Conservation (phyloP, 2,888 invertebrate genomes). For the Eupithecia tripunctaria region DNA sequence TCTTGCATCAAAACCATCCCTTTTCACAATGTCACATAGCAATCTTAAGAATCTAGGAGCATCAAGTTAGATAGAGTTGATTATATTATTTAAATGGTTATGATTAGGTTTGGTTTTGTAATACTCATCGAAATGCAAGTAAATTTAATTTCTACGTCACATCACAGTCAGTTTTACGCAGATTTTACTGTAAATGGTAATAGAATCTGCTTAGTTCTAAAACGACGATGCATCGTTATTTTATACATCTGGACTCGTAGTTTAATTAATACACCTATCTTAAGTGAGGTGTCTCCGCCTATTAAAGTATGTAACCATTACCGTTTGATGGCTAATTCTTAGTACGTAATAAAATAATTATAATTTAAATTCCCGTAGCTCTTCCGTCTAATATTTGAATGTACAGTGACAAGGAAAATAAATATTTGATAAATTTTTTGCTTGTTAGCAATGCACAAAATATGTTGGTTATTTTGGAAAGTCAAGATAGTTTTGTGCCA, state of each 20-base stretch:
- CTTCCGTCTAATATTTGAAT: constrained; percentile 52
- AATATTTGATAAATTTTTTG: constrained; percentile 40
- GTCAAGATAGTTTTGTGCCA: constrained; percentile 51
- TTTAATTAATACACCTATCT: constrained; percentile 80
- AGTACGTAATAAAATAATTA: constrained; percentile 77
- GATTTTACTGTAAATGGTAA: constrained; percentile 58
- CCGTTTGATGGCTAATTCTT: constrained; percentile 79
- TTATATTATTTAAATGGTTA: constrained; percentile 47
- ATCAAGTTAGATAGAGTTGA: constrained; percentile 45
- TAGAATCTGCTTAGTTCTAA: constrained; percentile 76
- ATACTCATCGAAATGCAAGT: constrained; percentile 72
- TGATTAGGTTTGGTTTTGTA: constrained; percentile 58
- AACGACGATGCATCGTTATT: constrained; percentile 79
- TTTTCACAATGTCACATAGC: background rate
- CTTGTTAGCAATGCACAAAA: constrained; percentile 44
- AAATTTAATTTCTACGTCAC: constrained; percentile 63
- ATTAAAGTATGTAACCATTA: constrained; percentile 82
- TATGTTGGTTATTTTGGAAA: constrained; percentile 43
- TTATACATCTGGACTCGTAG: constrained; percentile 82
- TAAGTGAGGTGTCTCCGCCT: constrained; percentile 84
- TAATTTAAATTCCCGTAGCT: constrained; percentile 66
- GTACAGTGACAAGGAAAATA: constrained; percentile 52
- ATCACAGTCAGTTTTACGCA: constrained; percentile 71
- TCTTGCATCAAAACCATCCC: constrained; percentile 4
- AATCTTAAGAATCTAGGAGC: constrained; percentile 22